Evolutionary conservation across 2,113 vertebrate genomes (phyloP).

Genomic region (Python bivittatus): DNA sequence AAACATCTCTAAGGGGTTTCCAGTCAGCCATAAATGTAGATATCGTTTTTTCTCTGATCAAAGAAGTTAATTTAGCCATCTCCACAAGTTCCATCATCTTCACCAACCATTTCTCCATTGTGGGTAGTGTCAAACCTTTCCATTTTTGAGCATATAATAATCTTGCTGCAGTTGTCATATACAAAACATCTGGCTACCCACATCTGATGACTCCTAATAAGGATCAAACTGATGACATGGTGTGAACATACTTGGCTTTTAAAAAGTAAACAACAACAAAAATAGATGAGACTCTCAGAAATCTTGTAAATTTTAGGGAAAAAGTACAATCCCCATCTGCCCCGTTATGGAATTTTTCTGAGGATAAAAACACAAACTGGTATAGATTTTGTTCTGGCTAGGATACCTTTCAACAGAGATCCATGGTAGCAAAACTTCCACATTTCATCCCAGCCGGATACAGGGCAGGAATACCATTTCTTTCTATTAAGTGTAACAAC

Average conservation of each 20-base stretch:
- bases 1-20: too few species aligned
- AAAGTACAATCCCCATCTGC: neutral
- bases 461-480: neutral
- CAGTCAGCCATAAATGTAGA: too few species aligned
- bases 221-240: neutral
- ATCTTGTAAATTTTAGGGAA: neutral
- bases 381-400: neutral
- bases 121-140: too few species aligned
- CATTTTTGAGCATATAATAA: too few species aligned
- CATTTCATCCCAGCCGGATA: neutral
- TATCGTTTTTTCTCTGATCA: too few species aligned
- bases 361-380: neutral
- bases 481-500: neutral
- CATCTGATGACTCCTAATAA: neutral
- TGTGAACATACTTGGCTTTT: neutral
- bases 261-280: neutral
- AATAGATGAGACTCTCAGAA: neutral
- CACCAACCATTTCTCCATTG: too few species aligned
- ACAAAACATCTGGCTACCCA: neutral
- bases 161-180: too few species aligned
- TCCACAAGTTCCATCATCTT: too few species aligned
- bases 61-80: too few species aligned
- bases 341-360: neutral
- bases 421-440: neutral
- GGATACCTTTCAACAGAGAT: neutral